Conservation (phyloP, 2,888 invertebrate genomes). For the Rhamphomyia laevipes region DNA sequence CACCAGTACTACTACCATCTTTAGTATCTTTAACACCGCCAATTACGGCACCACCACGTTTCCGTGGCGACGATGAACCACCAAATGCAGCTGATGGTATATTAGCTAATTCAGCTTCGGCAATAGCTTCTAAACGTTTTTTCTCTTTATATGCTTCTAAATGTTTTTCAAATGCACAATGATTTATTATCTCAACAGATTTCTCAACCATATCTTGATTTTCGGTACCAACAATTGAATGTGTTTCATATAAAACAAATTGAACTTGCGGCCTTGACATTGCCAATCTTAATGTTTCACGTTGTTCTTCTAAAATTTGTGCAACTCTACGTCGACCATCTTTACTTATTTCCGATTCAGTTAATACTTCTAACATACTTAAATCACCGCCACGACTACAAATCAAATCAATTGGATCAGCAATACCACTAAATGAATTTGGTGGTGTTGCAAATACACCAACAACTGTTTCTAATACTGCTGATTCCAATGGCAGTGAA, state of each 20-base stretch:
- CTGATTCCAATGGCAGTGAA: conserved; percentile 40
- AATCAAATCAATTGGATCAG: conserved; percentile 69
- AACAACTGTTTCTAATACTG: conserved; percentile 47
- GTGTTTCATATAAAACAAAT: conserved; percentile 68
- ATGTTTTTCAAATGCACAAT: conserved; percentile 56
- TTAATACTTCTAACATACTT: conserved; percentile 59
- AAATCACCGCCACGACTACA: conserved; percentile 68
- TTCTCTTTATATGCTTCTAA: conserved; percentile 35
- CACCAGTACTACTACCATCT: not conserved
- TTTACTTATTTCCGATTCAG: conserved; percentile 53
- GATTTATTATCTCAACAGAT: conserved; percentile 57
- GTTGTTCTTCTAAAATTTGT: conserved; percentile 61
- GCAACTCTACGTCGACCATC: conserved; percentile 49
- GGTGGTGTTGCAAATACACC: conserved; percentile 64
- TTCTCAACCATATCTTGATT: conserved; percentile 60
- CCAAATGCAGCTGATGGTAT: conserved; percentile 28
- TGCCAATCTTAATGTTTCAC: conserved; percentile 57
- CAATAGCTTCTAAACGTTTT: conserved; percentile 28
- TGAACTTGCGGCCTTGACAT: conserved; percentile 76
- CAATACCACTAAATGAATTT: conserved; percentile 68
- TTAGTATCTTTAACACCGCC: conserved; percentile 2
- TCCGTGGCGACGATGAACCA: conserved; percentile 23
- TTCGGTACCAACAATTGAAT: conserved; percentile 63
- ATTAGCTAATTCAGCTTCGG: conserved; percentile 28
- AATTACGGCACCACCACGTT: conserved; percentile 10